phyloP scores from a whole-genome alignment of 2,888 invertebrate species.

The Venusia cambrica region DNA sequence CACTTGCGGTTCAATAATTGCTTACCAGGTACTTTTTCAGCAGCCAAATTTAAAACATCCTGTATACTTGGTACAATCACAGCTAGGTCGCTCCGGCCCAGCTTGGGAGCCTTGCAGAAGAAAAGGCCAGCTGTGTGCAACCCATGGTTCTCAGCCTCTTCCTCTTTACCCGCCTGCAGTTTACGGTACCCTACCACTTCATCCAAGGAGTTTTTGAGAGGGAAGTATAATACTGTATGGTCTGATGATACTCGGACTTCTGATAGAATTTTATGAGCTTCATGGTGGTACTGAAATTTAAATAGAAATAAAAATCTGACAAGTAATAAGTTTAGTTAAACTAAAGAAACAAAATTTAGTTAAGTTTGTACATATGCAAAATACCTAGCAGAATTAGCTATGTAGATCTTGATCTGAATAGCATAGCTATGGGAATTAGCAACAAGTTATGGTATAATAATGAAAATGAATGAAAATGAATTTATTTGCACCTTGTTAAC shows the following conservation, averaged over 20 bases:
- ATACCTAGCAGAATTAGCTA: too few relatives aligned
- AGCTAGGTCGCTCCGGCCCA: constrained; percentile 62
- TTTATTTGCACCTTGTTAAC: too few relatives aligned
- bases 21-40: constrained; percentile 73
- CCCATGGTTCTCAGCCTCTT: constrained; percentile 53
- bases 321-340: too few relatives aligned
- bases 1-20: too few relatives aligned
- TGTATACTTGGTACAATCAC: constrained; percentile 71
- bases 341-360: too few relatives aligned
- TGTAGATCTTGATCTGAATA: too few relatives aligned
- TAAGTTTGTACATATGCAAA: too few relatives aligned
- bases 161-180: constrained; percentile 67
- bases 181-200: constrained; percentile 85
- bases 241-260: constrained; percentile 79
- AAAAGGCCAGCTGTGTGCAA: constrained; percentile 65
- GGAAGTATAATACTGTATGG: constrained; percentile 83
- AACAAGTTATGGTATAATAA: too few relatives aligned
- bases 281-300: constrained; percentile 61
- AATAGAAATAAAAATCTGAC: background rate
- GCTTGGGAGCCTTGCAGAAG: constrained; percentile 56
- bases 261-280: constrained; percentile 69
- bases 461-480: too few relatives aligned
- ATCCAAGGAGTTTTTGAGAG: constrained; percentile 82
- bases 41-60: constrained; percentile 66
- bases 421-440: too few relatives aligned